Evolutionary conservation across 2,797 vertebrate genomes (phyloP).

Genomic region (Micromesistius poutassou): DNA sequence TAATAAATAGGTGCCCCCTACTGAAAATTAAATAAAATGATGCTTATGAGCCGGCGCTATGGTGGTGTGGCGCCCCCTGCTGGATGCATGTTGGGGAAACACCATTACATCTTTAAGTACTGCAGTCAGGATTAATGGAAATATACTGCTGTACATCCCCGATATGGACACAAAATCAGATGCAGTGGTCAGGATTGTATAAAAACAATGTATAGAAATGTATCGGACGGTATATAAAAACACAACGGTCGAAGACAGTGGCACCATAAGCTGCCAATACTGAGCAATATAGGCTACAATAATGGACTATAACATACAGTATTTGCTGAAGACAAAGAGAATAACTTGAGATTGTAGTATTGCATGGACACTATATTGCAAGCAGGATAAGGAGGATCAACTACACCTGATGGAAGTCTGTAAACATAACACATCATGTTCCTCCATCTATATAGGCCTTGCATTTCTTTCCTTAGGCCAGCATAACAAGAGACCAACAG

Average conservation of each 20-base stretch:
- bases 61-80: too few relatives aligned
- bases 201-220: not conserved
- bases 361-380: not conserved
- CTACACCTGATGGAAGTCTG: not conserved
- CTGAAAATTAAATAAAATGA: too few relatives aligned
- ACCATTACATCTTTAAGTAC: not conserved
- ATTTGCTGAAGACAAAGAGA: not conserved
- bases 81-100: too few relatives aligned
- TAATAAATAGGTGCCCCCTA: too few relatives aligned
- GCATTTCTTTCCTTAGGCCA: not conserved
- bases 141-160: not conserved
- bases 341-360: not conserved
- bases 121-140: not conserved
- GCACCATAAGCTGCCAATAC: not conserved
- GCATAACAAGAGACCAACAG: too few relatives aligned
- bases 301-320: conserved; percentile 1
- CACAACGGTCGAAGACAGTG: not conserved
- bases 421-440: not conserved
- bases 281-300: not conserved
- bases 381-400: not conserved
- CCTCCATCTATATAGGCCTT: not conserved
- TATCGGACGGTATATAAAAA: conserved; percentile 1
- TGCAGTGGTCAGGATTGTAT: not conserved
- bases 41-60: too few relatives aligned
- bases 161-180: not conserved